Percentiles rank a stretch among this genome's conserved stretches.
These are phyloP conservation scores for Siderastrea radians DNA, from an alignment of 92 coral and sea anemone species.

Conservation along the genomic window DNA sequence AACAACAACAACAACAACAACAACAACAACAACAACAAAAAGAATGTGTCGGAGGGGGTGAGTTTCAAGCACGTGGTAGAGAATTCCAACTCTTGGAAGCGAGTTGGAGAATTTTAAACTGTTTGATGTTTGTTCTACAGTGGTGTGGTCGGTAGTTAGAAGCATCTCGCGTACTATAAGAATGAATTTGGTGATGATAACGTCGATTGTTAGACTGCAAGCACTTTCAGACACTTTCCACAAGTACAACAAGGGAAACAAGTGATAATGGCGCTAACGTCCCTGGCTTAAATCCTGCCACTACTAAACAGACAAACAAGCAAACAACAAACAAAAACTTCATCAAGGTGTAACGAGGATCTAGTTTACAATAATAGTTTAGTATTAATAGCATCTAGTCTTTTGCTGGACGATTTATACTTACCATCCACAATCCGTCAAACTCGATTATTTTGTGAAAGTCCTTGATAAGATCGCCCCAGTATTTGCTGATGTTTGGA, in stretches of 20 bases:
- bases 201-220: no score
- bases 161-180: not conserved
- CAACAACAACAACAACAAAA: no score
- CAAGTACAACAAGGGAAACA: no score
- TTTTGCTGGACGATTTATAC: not conserved
- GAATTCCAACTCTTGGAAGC: not conserved
- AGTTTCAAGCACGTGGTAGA: not conserved
- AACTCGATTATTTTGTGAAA: constrained; percentile 80
- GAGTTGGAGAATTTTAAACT: not conserved
- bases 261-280: no score
- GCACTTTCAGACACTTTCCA: no score
- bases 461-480: constrained; percentile 82
- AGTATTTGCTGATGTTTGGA: constrained; percentile 70
- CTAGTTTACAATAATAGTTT: no score
- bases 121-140: not conserved
- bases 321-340: no score
- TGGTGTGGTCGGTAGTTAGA: not conserved
- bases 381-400: no score
- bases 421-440: constrained; percentile 98
- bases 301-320: no score
- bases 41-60: not conserved
- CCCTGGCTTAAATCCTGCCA: no score
- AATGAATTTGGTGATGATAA: not conserved
- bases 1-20: no score
- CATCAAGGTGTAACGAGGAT: no score